A percentile compares a stretch with the other conserved stretches of the same genome.
These are phyloP conservation scores for Ceratosolen solmsi DNA, from an alignment of 1,140 invertebrate genomes.

Conservation along the genomic window DNA sequence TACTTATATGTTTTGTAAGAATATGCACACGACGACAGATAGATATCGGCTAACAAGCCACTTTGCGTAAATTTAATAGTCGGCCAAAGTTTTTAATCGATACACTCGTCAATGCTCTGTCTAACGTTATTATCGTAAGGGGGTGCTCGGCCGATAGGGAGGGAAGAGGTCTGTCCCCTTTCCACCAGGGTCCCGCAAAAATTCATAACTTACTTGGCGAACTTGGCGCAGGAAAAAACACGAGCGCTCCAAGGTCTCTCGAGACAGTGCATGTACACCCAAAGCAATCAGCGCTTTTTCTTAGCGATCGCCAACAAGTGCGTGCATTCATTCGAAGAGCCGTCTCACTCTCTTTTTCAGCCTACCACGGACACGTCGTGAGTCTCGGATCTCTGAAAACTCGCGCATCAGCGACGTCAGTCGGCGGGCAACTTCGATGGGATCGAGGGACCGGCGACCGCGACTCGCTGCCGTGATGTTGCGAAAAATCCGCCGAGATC, in stretches of 20 bases:
- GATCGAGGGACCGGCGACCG: neutral
- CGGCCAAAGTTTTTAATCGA: too few species aligned
- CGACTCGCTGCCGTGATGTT: constrained; percentile 13
- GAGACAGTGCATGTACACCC: neutral
- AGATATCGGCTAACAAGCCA: too few species aligned
- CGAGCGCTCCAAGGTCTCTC: neutral
- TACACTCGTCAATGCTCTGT: too few species aligned
- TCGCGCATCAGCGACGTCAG: neutral
- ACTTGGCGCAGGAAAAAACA: neutral
- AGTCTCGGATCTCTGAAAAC: constrained; percentile 33
- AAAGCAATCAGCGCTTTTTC: neutral
- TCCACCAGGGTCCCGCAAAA: too few species aligned
- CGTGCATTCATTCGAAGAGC: constrained; percentile 5
- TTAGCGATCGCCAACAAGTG: constrained; percentile 17
- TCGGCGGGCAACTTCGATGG: constrained; percentile 7
- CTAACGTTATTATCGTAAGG: too few species aligned
- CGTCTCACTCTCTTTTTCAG: neutral
- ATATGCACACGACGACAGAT: too few species aligned
- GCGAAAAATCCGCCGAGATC: constrained; percentile 43
- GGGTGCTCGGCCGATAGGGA: too few species aligned
- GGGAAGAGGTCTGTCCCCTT: too few species aligned
- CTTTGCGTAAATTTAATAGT: too few species aligned
- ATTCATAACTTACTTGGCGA: neutral
- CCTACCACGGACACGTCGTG: neutral
- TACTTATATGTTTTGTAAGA: too few species aligned